These are phyloP conservation scores for Tyria jacobaeae DNA, from an alignment of 2,888 invertebrate species.

Conservation along the genomic window DNA sequence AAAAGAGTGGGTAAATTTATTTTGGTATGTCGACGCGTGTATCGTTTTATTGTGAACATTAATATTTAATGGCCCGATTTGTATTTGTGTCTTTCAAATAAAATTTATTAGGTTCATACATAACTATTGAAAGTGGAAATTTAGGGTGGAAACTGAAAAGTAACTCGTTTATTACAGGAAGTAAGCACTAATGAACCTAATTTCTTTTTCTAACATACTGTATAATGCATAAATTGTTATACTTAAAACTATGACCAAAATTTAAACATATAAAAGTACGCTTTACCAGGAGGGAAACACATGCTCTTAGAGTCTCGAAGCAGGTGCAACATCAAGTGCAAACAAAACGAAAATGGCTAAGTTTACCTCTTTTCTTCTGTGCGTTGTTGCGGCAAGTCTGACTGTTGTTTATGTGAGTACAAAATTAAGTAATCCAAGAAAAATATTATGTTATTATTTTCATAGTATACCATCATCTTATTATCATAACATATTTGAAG, in stretches of 20 bases:
- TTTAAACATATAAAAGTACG: constrained; percentile 3
- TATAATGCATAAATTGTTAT: neutral
- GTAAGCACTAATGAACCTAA: neutral
- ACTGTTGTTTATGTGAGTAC: constrained; percentile 30
- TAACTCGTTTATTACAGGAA: constrained; percentile 2
- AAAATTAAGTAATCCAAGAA: neutral
- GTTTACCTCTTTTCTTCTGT: constrained; percentile 19
- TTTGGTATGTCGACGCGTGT: too few relatives aligned
- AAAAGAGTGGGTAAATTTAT: too few relatives aligned
- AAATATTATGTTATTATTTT: too few relatives aligned
- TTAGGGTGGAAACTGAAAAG: neutral
- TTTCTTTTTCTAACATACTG: neutral
- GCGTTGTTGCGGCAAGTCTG: constrained; percentile 23
- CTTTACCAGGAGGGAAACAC: neutral
- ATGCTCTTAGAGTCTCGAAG: neutral
- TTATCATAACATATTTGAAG: neutral
- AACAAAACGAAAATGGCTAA: constrained; percentile 26
- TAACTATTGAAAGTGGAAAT: neutral
- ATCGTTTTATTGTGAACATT: neutral
- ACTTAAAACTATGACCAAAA: neutral
- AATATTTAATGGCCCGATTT: neutral
- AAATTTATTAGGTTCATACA: neutral
- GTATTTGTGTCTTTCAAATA: neutral
- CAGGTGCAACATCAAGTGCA: neutral
- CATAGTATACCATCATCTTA: neutral